A percentile compares a stretch with the other conserved stretches of the same genome.
These are phyloP conservation scores for Metopolophium dirhodum DNA, from an alignment of 1,140 invertebrate species.

Conservation along the genomic window DNA sequence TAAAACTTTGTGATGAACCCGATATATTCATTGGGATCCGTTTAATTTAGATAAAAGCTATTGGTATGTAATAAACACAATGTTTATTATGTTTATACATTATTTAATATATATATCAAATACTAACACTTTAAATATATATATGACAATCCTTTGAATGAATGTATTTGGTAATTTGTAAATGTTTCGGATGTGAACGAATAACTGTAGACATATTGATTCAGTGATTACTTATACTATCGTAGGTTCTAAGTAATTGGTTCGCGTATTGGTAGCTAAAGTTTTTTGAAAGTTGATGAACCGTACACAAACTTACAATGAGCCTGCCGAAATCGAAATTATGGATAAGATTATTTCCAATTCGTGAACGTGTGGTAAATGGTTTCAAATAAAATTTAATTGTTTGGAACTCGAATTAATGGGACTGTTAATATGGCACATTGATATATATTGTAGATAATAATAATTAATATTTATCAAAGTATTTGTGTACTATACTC, in stretches of 20 bases:
- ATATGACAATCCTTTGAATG: background rate
- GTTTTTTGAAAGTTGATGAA: background rate
- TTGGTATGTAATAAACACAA: background rate
- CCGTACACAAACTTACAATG: background rate
- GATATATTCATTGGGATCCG: background rate
- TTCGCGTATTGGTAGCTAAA: background rate
- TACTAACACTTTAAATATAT: background rate
- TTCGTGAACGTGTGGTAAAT: background rate
- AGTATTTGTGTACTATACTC: background rate
- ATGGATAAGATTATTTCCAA: background rate
- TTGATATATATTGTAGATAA: background rate
- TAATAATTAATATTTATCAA: background rate
- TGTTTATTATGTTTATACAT: background rate
- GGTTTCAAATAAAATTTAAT: background rate
- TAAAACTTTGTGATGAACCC: background rate
- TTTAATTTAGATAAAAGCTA: conserved; percentile 41
- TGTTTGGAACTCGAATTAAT: background rate
- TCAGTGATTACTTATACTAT: background rate
- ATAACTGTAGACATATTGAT: background rate
- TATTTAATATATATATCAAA: background rate
- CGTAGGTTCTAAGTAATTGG: conserved; percentile 24
- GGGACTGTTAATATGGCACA: background rate
- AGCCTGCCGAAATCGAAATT: background rate
- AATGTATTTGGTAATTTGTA: conserved; percentile 17
- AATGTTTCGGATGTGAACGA: background rate